Conservation (phyloP, 2,797 vertebrate genomes). For the Falco rusticolus region DNA sequence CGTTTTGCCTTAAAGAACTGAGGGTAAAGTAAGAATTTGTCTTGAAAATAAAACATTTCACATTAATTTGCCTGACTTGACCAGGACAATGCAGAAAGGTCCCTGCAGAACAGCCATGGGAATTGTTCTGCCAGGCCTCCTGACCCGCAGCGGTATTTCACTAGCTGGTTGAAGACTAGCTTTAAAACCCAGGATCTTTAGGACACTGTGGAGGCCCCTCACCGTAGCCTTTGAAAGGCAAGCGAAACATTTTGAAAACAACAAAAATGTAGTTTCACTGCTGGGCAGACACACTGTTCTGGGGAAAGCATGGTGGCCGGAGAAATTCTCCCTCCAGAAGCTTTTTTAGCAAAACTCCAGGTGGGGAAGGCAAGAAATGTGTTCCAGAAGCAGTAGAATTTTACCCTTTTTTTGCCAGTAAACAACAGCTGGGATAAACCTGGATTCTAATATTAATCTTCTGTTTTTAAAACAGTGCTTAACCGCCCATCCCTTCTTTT, state of each 20-base stretch:
- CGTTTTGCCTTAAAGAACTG: slow-evolving; percentile 95
- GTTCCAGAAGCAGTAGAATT: not conserved
- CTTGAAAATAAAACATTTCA: not conserved
- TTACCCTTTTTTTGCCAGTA: not conserved
- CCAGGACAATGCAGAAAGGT: not conserved
- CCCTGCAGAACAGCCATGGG: not conserved
- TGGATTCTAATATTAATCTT: accelerated
- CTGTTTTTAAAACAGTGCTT: not conserved
- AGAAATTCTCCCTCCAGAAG: not conserved
- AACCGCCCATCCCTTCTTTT: not conserved
- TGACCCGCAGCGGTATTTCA: not conserved
- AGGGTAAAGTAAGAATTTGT: slow-evolving; percentile 81
- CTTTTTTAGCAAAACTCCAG: not conserved
- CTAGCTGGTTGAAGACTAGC: not conserved
- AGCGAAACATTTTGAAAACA: not conserved
- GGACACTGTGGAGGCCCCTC: not conserved
- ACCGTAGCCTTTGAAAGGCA: not conserved
- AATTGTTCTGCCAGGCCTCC: not conserved
- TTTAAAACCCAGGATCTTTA: not conserved
- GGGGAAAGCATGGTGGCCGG: accelerated
- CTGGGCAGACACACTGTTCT: not conserved
- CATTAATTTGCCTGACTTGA: not conserved
- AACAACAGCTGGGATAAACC: not conserved
- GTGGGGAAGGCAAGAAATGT: not conserved
- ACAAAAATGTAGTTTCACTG: not conserved